Conservation (phyloP, 2,113 vertebrate species). For the Probosciger aterrimus region DNA sequence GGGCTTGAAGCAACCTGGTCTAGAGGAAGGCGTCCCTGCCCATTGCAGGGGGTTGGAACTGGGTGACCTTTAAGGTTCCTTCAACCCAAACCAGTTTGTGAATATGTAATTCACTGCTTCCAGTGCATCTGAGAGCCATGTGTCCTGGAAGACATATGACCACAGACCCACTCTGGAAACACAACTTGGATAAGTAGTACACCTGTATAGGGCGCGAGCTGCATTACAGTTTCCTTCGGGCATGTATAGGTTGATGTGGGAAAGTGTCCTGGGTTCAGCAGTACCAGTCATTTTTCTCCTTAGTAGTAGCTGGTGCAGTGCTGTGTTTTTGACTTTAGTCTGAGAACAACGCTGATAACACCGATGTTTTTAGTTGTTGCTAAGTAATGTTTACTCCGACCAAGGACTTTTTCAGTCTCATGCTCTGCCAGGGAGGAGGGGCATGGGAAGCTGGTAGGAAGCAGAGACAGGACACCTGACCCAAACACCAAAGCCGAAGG, state of each 20-base stretch:
- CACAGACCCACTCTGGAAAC: background rate
- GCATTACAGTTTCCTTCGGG: background rate
- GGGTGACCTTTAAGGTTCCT: background rate
- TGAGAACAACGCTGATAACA: background rate
- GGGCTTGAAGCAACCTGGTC: background rate
- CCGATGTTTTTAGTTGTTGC: background rate
- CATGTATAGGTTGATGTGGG: rapidly evolving
- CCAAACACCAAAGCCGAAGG: too few species aligned
- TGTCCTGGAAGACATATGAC: background rate
- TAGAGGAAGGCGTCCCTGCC: background rate
- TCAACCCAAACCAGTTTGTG: background rate
- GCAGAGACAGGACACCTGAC: too few species aligned
- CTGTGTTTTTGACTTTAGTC: background rate
- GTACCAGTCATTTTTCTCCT: background rate
- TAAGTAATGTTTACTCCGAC: background rate
- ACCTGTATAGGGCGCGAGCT: background rate
- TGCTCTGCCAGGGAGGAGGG: background rate
- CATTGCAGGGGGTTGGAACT: background rate
- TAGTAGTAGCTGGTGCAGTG: background rate
- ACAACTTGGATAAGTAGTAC: background rate
- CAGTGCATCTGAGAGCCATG: background rate
- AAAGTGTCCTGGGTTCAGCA: background rate
- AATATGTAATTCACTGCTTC: background rate
- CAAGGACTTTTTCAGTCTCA: background rate
- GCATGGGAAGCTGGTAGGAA: background rate